Evolutionary conservation across 2,797 vertebrate species (phyloP), one percentile per base, ranked within the genome.

Genomic region (Phalloptychus januarius): DNA sequence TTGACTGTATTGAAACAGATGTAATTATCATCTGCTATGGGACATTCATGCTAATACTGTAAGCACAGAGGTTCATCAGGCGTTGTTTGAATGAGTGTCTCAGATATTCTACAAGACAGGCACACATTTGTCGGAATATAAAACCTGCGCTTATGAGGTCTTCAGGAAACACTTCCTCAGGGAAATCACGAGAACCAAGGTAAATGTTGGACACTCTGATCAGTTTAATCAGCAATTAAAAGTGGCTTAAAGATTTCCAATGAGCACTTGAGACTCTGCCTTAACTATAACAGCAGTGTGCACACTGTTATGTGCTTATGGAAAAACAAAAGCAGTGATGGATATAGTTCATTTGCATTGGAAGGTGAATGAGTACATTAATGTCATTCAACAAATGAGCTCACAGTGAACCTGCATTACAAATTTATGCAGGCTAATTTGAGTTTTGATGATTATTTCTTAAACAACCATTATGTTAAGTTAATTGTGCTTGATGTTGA

Each of bases 381-480:
- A 89, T 89, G 87, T 75, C 83, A 45, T 63, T 61, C 80, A 89
- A 87, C 87, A 89, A 91, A 92, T 87, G 79, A 89, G 81, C 76
- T 81, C 48, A 15, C 2, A 5, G 75, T 72, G 45, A 87, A 87
- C 58, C 54, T 38, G 70, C 75, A 74, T 85, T 71, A 73, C 20
- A 72, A 83, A 88, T 83, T 58, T 33, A 67, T 74, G 52, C 0
- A 58, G 78, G 77, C 79, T 75, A 5, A 78, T 83, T 85, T 82
- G 70, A 45, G 18, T 77, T 90, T 80, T 81, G 54, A 75, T 75
- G 65, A 70, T 82, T 80, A 81, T 86, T 85, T 65, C 76, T 89
- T 76, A 20, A 58, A 79, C 72, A 71, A 72, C 65, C 28, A 79
- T 72, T 61, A 45, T 25, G 23, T 73, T 76, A 83, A 81, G 89